phyloP scores from a whole-genome alignment of 2,113 vertebrate species.

The Ranitomeya imitator region DNA sequence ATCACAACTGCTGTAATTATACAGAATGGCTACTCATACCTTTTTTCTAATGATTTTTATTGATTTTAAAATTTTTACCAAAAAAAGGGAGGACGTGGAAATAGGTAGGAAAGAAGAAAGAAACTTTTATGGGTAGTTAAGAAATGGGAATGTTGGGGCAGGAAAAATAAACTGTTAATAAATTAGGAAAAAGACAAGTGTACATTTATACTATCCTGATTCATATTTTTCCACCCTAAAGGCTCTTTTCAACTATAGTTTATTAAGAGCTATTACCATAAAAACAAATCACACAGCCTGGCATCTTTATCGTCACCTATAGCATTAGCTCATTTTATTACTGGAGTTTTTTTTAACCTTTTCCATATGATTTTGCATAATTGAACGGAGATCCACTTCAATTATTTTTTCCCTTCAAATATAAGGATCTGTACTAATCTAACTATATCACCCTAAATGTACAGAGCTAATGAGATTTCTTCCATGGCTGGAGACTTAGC shows the following conservation, averaged over 20 bases:
- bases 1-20: neutral
- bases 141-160: too few species aligned
- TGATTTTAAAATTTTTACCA: too few species aligned
- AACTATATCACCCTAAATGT: neutral
- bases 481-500: neutral
- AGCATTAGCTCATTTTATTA: neutral
- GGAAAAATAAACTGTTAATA: too few species aligned
- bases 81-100: too few species aligned
- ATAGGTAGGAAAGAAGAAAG: too few species aligned
- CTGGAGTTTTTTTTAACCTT: neutral
- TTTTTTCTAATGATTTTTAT: too few species aligned
- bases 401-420: slow-evolving; percentile 6
- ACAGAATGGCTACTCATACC: neutral
- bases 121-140: too few species aligned
- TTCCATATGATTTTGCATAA: neutral
- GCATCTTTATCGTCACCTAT: neutral
- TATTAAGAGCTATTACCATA: neutral
- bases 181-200: too few species aligned
- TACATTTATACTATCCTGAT: too few species aligned
- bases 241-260: neutral
- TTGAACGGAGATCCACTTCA: neutral
- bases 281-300: neutral
- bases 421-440: neutral
- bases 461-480: slow-evolving; percentile 42
- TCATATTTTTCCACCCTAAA: neutral